phyloP scores from a whole-genome alignment of 2,113 vertebrate genomes.

The Apodemus speciosus region DNA sequence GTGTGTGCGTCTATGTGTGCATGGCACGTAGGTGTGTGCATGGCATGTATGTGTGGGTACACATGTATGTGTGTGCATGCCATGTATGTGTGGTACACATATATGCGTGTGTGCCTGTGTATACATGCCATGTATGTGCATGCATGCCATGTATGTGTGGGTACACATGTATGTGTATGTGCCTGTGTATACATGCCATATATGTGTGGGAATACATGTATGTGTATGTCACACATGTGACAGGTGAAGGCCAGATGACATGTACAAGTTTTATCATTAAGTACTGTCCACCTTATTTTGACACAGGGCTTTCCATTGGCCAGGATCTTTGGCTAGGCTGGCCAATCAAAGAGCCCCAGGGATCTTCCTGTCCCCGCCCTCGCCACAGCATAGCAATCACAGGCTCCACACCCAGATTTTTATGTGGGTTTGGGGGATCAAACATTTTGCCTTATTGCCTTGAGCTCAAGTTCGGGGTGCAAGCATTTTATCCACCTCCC shows the following conservation, averaged over 20 bases:
- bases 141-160: background rate
- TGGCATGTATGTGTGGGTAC: background rate
- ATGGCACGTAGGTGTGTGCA: background rate
- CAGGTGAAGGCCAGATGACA: background rate
- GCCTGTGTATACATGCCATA: background rate
- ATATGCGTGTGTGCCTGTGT: background rate
- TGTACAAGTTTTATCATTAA: too few species aligned
- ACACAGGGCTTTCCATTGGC: background rate
- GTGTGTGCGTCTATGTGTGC: background rate
- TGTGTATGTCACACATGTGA: background rate
- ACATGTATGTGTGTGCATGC: background rate
- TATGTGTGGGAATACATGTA: too few species aligned
- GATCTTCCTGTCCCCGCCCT: background rate
- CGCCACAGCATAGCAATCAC: background rate
- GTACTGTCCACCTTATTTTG: background rate
- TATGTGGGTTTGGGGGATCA: background rate
- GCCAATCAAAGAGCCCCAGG: background rate
- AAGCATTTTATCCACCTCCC: background rate
- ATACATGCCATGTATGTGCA: too few species aligned
- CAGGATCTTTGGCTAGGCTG: background rate
- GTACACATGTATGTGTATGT: background rate
- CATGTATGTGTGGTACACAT: background rate
- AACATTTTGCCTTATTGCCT: background rate
- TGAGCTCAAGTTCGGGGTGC: background rate
- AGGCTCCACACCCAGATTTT: background rate